phyloP scores from a whole-genome alignment of 2,888 invertebrate species.

The Tipula helvola region DNA sequence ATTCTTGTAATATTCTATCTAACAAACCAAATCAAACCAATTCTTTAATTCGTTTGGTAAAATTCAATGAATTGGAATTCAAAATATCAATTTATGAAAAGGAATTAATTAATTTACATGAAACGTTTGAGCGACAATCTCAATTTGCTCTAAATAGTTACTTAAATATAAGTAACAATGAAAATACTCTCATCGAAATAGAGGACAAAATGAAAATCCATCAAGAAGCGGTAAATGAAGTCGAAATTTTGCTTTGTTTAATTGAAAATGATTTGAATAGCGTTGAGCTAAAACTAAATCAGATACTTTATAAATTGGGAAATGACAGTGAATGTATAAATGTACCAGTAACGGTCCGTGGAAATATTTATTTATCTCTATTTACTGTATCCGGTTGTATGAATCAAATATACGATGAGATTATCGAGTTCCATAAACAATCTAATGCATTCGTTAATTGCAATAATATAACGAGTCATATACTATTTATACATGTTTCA shows the following conservation, averaged over 20 bases:
- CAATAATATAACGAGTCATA: neutral
- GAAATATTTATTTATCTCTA: neutral
- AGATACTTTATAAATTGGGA: neutral
- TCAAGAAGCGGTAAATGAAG: neutral
- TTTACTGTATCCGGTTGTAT: neutral
- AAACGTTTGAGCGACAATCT: neutral
- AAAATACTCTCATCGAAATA: neutral
- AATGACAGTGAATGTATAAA: neutral
- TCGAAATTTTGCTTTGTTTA: neutral
- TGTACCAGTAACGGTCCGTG: neutral
- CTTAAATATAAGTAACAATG: neutral
- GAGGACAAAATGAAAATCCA: neutral
- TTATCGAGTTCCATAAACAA: neutral
- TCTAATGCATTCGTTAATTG: neutral
- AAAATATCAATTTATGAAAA: neutral
- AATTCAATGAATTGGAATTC: neutral
- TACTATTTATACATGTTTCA: neutral
- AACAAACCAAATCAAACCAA: neutral
- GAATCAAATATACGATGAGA: neutral
- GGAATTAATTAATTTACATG: neutral
- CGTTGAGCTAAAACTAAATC: neutral
- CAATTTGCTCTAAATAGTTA: neutral
- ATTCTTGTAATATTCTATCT: neutral
- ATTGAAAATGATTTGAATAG: neutral
- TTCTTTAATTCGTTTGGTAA: neutral